These are phyloP conservation scores for Diplogasteroides magnus DNA, from an alignment of 1,140 invertebrate genomes.

Conservation along the genomic window DNA sequence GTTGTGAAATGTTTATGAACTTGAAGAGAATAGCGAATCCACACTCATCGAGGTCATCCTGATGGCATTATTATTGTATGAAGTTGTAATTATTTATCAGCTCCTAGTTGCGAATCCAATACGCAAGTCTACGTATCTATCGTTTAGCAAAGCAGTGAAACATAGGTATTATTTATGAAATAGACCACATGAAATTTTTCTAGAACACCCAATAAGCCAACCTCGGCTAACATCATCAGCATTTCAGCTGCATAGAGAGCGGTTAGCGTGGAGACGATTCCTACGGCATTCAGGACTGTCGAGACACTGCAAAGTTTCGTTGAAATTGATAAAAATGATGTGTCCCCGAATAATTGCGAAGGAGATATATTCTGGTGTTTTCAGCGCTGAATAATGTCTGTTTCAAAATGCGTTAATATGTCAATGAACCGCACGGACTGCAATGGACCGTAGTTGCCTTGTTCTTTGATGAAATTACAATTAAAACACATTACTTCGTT, in stretches of 20 bases:
- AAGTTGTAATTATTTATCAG: neutral
- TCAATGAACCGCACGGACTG: too few relatives aligned
- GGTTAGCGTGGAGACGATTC: neutral
- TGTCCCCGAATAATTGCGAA: too few relatives aligned
- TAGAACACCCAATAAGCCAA: neutral
- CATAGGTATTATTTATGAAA: too few relatives aligned
- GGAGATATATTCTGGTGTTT: too few relatives aligned
- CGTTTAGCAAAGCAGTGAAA: too few relatives aligned
- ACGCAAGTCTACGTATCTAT: neutral
- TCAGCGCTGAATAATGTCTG: too few relatives aligned
- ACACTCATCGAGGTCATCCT: neutral
- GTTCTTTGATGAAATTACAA: too few relatives aligned
- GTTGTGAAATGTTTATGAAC: neutral
- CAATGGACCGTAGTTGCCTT: too few relatives aligned
- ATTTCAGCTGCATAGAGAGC: neutral
- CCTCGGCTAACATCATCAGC: neutral
- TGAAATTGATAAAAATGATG: too few relatives aligned
- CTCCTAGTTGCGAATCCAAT: neutral
- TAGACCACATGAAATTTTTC: neutral
- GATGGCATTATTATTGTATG: neutral
- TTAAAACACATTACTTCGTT: too few relatives aligned
- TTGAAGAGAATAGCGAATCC: neutral
- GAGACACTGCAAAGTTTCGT: neutral
- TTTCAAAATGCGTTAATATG: too few relatives aligned
- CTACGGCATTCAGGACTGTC: neutral